phyloP scores from a whole-genome alignment of 2,888 invertebrate species.

The Stramonita haemastoma region DNA sequence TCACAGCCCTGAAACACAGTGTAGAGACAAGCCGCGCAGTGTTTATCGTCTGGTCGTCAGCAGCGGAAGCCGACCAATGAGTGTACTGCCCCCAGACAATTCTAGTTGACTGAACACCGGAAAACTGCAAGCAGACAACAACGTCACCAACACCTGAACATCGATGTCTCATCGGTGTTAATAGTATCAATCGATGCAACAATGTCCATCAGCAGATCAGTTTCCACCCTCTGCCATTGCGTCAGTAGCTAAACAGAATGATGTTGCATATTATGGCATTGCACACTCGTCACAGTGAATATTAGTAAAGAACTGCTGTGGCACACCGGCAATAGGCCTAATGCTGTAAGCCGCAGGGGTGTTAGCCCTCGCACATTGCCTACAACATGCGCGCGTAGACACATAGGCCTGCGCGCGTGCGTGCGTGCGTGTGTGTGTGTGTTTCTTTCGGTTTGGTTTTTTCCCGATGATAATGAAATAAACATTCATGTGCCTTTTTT shows the following conservation, averaged over 20 bases:
- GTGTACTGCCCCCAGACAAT: not conserved
- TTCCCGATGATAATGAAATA: not conserved
- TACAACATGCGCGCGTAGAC: not conserved
- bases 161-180: not conserved
- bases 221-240: not conserved
- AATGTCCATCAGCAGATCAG: not conserved
- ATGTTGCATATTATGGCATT: not conserved
- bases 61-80: slow-evolving; percentile 31
- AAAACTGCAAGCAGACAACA: not conserved
- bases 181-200: no score
- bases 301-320: not conserved
- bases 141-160: not conserved
- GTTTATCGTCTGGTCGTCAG: slow-evolving; percentile 47
- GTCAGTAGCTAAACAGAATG: not conserved
- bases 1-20: not conserved
- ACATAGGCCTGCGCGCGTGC: not conserved
- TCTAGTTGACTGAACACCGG: not conserved
- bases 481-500: not conserved
- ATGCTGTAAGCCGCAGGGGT: no score
- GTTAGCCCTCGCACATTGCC: no score
- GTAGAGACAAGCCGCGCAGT: not conserved
- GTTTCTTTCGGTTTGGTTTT: not conserved
- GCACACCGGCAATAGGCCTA: no score
- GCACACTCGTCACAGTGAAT: not conserved
- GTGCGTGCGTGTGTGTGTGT: not conserved